Percentiles rank a stretch among this genome's conserved stretches.
Conservation (phyloP, 2,113 vertebrate species). For the Cyprinodon brontotheroides region DNA sequence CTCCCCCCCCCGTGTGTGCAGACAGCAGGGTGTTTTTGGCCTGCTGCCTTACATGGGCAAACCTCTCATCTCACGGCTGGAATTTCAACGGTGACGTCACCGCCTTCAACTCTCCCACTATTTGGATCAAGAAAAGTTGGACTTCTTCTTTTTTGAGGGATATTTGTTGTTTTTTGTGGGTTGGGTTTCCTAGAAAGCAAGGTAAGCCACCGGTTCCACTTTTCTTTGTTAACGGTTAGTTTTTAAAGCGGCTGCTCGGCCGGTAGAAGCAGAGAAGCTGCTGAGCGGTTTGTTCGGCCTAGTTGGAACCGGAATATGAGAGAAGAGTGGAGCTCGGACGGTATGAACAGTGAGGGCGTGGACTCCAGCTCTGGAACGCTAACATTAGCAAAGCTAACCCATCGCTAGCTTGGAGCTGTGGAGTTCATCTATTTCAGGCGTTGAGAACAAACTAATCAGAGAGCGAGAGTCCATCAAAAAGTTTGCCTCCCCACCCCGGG, state of each 20-base stretch:
- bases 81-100: constrained; percentile 84
- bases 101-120: constrained; percentile 80
- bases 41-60: constrained; percentile 86
- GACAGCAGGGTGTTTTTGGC: constrained; percentile 17
- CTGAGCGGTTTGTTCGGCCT: constrained; percentile 54
- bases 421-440: constrained; percentile 2
- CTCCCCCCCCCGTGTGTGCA: not conserved
- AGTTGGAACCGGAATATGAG: constrained; percentile 41
- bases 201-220: constrained; percentile 67
- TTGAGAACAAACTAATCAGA: constrained; percentile 3
- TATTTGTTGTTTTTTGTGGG: constrained; percentile 52
- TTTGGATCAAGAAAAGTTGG: constrained; percentile 81
- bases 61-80: constrained; percentile 76
- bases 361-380: constrained; percentile 39
- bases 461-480: constrained; percentile 12
- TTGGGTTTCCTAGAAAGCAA: constrained; percentile 80
- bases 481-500: constrained; percentile 31
- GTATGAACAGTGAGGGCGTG: constrained; percentile 77
- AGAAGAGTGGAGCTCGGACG: constrained; percentile 55
- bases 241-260: not conserved
- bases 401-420: constrained; percentile 25
- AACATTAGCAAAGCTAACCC: constrained; percentile 35
- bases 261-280: not conserved
- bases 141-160: constrained; percentile 57
- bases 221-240: not conserved